Evolutionary conservation across 2,888 invertebrate species (phyloP), one percentile per base, ranked within the genome.

Genomic region (Artemia sp.): DNA sequence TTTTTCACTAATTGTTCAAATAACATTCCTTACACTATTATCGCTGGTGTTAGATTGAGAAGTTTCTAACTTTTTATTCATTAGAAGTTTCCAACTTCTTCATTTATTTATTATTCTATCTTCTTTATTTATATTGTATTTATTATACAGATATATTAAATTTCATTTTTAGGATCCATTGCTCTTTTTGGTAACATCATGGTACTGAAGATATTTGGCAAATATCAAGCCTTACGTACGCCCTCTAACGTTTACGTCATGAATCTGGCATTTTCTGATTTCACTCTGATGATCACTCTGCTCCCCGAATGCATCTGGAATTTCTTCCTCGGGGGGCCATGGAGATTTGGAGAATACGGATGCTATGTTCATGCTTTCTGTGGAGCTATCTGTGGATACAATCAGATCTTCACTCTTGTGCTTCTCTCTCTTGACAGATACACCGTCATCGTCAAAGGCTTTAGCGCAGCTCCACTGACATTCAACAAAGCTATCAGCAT

Each of bases 371-470:
- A 78, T 72, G 77, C 76, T 14, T 74, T 77, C 50, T 70, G 70
- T 50, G 70, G 70, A 2, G 78, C 77, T 3, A 74, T 78, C 64
- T 77, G 77, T 70, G 78, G 78, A 12, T 73, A 78, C 52, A 76
- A 76, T 74, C 78, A 78, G 68, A 78, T 78, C 72, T 76, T 76
- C 73, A 77, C 77, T 4, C 73, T 77, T 70, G 76, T 76, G 1
- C 73, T 76, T 66, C 77, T 78, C 51, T 75, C 78, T 14, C 71
- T 77, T 66, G 78, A 78, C 72, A 75, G 78, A 8, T 78, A 77
- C 74, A 73, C 74, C 68, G 77, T 77, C 69, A 78, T 78, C 70
- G 76, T 76, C 14, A 74, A 75, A 52, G 78, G 78, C 2, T 73
- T 78, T 19, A 73, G 75, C 66, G 76, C 76, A 11, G 52, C 71